Evolutionary conservation across 2,797 vertebrate species (phyloP), one percentile per base, ranked within the genome.

Genomic region (Spinibarbus caldwelli): DNA sequence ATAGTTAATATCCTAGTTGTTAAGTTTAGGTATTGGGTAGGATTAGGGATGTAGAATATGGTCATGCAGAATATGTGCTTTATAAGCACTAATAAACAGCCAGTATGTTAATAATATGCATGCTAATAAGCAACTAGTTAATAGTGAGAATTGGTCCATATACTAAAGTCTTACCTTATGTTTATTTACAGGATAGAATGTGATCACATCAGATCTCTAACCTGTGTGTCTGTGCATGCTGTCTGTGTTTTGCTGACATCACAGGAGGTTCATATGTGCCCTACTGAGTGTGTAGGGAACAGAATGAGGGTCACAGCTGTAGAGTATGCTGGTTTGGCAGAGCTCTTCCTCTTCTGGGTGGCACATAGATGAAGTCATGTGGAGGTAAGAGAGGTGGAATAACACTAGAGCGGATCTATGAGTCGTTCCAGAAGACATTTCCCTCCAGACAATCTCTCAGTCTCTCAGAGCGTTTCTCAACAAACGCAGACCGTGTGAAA

Each of bases 291-390:
- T 26, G 68, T 8, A 45, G 68, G 68, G 68, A 45, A 23, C 68
- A 26, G 68, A 23, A 62, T 62, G 15, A 59, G 57, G 57, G 64
- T 67, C 47, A 49, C 47, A 49, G 47, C 47, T 19, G 47, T 49
- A 17, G 17, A 19, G 26, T 62, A 11, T 15, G 62, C 6, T 17
- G 62, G 78, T 77, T 72, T 80, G 79, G 86, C 71, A 26, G 52
- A 72, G 71, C 29, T 66, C 31, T 11, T 78, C 79, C 19, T 73
- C 72, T 85, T 62, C 59, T 85, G 83, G 83, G 86, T 87, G 86
- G 75, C 47, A 87, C 34, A 57, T n/a, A 54, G 52, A 59, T 82
- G 67, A 87, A 87, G 80, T 87, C 86, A 85, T 67, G 68, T 45
- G 34, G 31, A 66, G 52, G 73, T 26, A 57, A 64, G 47, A 66